phyloP scores from a whole-genome alignment of 2,113 vertebrate genomes.

The Chaetura pelagica region DNA sequence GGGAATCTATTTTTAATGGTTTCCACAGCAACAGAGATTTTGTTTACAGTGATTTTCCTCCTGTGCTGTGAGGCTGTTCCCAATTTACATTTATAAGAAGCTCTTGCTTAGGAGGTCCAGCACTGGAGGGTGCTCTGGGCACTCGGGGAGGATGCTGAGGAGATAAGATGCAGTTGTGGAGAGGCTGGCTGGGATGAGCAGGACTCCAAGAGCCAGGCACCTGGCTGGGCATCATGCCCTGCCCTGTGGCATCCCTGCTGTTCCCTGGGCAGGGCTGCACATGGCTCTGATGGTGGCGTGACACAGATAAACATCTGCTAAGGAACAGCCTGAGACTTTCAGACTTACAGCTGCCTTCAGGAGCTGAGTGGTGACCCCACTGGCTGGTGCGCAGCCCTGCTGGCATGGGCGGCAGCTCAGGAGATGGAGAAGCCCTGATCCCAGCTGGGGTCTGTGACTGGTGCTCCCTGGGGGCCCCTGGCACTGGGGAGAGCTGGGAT shows the following conservation, averaged over 20 bases:
- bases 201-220: neutral
- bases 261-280: neutral
- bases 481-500: rapidly evolving
- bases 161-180: neutral
- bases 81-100: slow-evolving; percentile 61
- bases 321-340: neutral
- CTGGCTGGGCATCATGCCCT: neutral
- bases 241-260: rapidly evolving
- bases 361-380: rapidly evolving
- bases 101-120: neutral
- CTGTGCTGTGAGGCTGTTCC: slow-evolving; percentile 59
- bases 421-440: rapidly evolving
- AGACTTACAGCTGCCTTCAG: neutral
- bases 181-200: neutral
- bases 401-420: rapidly evolving
- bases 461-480: rapidly evolving
- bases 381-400: rapidly evolving
- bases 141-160: neutral
- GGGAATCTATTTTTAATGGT: slow-evolving; percentile 84
- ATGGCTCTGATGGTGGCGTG: neutral
- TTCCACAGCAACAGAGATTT: slow-evolving; percentile 77
- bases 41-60: slow-evolving; percentile 78
- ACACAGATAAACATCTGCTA: neutral
- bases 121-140: slow-evolving; percentile 37
- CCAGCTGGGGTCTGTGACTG: neutral